Conservation (phyloP, 2,888 invertebrate genomes). For the Pandemis corylana region DNA sequence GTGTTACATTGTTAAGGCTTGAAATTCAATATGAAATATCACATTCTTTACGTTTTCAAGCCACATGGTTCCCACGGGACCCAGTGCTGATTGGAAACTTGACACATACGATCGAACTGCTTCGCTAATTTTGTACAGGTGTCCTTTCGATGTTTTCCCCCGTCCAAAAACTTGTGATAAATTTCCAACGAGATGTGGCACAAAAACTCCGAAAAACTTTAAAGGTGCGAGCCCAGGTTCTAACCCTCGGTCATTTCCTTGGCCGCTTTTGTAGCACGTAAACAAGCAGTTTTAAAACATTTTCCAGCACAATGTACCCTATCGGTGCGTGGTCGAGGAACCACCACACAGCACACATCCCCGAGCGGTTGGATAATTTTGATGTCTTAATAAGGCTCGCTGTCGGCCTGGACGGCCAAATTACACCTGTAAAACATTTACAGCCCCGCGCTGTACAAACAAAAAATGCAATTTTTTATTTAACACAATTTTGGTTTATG, state of each 20-base stretch:
- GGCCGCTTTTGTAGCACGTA: background rate
- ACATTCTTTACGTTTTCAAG: no score
- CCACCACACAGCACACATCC: constrained; percentile 7
- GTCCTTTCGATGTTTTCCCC: no score
- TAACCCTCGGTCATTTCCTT: no score
- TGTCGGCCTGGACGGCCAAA: constrained; percentile 68
- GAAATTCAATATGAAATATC: no score
- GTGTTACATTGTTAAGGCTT: background rate
- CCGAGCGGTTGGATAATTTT: constrained; percentile 50
- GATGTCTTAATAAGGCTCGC: constrained; percentile 71
- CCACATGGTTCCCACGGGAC: no score
- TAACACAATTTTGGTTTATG: constrained; percentile 58
- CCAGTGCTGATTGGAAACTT: no score
- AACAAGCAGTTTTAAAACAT: background rate
- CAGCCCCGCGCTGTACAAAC: constrained; percentile 56
- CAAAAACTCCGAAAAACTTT: no score
- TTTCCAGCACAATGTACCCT: constrained; percentile 1
- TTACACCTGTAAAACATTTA: constrained; percentile 60
- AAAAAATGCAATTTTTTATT: constrained; percentile 66
- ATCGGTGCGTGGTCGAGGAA: background rate
- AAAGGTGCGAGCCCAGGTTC: no score
- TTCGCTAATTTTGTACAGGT: no score
- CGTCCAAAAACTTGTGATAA: no score
- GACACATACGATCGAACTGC: no score
- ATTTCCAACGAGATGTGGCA: no score